Base-by-base conservation (phyloP, 2,888 invertebrate genomes). In the Sminthurides aquaticus region DNA sequence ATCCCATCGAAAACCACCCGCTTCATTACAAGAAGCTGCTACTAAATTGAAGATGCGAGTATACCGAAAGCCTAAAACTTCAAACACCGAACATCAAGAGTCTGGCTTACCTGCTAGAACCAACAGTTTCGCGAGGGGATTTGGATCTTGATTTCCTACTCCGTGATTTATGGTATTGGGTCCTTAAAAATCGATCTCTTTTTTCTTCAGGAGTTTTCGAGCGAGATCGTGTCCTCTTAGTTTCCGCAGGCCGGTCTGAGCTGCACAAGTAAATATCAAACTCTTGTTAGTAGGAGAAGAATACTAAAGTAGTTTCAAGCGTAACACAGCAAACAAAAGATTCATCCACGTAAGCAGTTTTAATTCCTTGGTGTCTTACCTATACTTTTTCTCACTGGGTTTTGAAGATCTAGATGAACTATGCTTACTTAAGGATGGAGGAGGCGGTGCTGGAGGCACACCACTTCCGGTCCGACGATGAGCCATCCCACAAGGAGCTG, bases 391-490 rank as follows among this genome's bases (percentile, higher is more conserved):
- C 43, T 34, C 43, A 5, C 8, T 34, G 5, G 43, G 15, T 34
- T 34, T 34, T 34, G 43, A 34, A 15, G 43, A 34, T 15, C 43
- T 34, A 15, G 43, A 34, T 34, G 43, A 34, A 11, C 8, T 11
- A 15, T 34, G 43, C 43, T 34, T 34, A 15, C 43, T 58, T 18
- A 58, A 24, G 18, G 34, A 18, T 18, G 58, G 58, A 24, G 58
- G 58, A 18, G 58, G 58, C 2, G 58, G 58, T 3, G 48, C 43
- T 2, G 48, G 43, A 3, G 58, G 58, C 18, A 58, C 28, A 5
- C 58, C 58, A 34, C 43, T 34, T 11, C 43, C 43, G 15, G 8
- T 15, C 15, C 15, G 5, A 5, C 43, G 43, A 15, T 34, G 43
- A 34, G 43, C 5, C 43, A 34, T 34, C n/a, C n/a, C n/a, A n/a